A percentile compares a stretch with the other conserved stretches of the same genome.
Conservation (phyloP, 1,140 invertebrate genomes). For the Drosophila nannoptera region DNA sequence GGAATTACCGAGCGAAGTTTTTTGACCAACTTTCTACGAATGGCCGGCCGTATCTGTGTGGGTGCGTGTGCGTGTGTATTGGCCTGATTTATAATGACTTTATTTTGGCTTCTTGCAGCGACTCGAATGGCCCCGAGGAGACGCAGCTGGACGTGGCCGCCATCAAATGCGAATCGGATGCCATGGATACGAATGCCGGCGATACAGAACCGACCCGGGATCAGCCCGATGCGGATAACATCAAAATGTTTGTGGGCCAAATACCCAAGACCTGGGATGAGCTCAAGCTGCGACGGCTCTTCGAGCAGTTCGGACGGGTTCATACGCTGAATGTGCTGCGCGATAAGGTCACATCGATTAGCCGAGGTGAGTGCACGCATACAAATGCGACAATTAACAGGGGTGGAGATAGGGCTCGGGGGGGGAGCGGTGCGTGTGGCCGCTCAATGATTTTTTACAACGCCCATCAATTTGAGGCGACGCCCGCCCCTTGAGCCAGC, state of each 20-base stretch:
- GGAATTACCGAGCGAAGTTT: constrained; percentile 37
- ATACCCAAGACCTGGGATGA: constrained; percentile 98
- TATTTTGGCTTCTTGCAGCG: constrained; percentile 39
- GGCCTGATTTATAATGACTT: constrained; percentile 36
- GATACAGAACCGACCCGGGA: constrained; percentile 78
- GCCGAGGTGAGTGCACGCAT: constrained; percentile 89
- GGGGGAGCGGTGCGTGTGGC: too few relatives aligned
- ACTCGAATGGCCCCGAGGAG: constrained; percentile 25
- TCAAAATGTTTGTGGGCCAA: constrained; percentile 99
- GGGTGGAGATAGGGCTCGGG: neutral
- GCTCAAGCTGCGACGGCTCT: constrained; percentile 94
- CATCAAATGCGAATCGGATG: constrained; percentile 40
- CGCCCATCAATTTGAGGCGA: constrained; percentile 55
- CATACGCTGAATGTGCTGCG: constrained; percentile 98
- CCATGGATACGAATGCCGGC: constrained; percentile 32
- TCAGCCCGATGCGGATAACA: constrained; percentile 96
- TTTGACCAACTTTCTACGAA: constrained; percentile 27
- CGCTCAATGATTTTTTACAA: constrained; percentile 70
- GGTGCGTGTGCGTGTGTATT: constrained; percentile 1
- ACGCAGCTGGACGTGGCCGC: constrained; percentile 20
- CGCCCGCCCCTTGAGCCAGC: constrained; percentile 19
- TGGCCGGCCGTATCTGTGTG: constrained; percentile 2
- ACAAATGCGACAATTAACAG: constrained; percentile 62
- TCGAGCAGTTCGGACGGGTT: constrained; percentile 97
- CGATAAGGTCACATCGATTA: constrained; percentile 96